Evolutionary conservation across 1,140 invertebrate species (phyloP).

Genomic region (Sinonovacula constricta): DNA sequence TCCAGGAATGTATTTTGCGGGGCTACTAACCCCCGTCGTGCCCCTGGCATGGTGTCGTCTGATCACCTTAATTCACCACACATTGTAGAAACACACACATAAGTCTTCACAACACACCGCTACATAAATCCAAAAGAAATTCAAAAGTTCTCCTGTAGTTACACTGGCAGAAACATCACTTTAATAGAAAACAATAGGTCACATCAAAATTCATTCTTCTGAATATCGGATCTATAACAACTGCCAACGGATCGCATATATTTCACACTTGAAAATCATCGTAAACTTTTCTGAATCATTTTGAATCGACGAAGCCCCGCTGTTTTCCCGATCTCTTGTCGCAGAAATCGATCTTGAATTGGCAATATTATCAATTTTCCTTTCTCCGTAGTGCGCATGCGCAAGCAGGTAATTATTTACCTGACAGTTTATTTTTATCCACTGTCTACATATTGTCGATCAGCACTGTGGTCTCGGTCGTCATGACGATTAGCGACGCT

Average conservation of each 20-base stretch:
- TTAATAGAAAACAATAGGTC: no score
- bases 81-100: no score
- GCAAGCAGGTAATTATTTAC: slow-evolving; percentile 36
- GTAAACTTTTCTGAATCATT: not conserved
- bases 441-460: slow-evolving; percentile 11
- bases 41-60: slow-evolving; percentile 67
- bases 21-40: slow-evolving; percentile 91
- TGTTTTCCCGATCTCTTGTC: slow-evolving; percentile 5
- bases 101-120: no score
- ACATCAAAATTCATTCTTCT: no score
- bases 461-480: slow-evolving; percentile 6
- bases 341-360: slow-evolving; percentile 14
- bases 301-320: not conserved
- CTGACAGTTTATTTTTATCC: slow-evolving; percentile 28
- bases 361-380: slow-evolving; percentile 34
- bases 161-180: no score
- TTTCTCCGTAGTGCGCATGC: slow-evolving; percentile 2
- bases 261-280: not conserved
- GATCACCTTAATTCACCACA: not conserved
- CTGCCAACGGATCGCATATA: no score
- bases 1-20: slow-evolving; percentile 99
- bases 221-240: no score
- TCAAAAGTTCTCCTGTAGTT: no score
- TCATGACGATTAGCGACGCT: slow-evolving; percentile 25
- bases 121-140: no score